Base-by-base conservation (phyloP, 2,888 invertebrate species). In the Tetramorium bicarinatum region DNA sequence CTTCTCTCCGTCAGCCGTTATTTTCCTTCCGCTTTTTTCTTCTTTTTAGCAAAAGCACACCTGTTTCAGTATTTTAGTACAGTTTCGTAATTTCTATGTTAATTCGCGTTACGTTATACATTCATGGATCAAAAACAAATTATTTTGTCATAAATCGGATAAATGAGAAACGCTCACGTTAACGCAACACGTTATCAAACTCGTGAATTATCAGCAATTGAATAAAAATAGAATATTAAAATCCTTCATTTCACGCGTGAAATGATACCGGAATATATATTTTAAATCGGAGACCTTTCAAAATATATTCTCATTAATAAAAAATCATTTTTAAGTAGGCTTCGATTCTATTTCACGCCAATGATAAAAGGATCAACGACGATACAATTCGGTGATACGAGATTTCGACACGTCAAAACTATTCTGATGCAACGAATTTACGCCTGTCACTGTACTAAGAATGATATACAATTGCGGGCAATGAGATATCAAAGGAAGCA, bases 401-500 rank as follows among this genome's bases (percentile, higher is more conserved):
- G 52, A 13, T 67, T 54, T 18, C 25, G 15, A 2, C 29, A 18
- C 29, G 29, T 29, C 29, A 29, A 54, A 69, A 67, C 29, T 56
- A 44, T 34, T 11, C 44, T 29, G 7, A 1, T 52, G 15, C 44
- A 25, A n/a, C 41, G 15, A 41, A 52, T 29, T 77, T 29, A 67
- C 18, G 29, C 34, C 47, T 18, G 47, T 41, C n/a, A 54, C n/a
- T n/a, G 18, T 29, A 25, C 34, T 54, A n/a, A 47, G 52, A 54
- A 25, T 77, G n/a, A 44, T 44, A 25, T 67, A 41, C 52, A 67
- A 77, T 25, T 41, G 54, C 44, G 9, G 41, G n/a, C 77, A 77
- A 67, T 77, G 67, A 67, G 44, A 29, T 52, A 15, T 54, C 41
- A 29, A 66, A 54, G 69, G 29, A 77, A 77, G 69, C 77, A 77